Conservation (phyloP, 1,140 invertebrate species). For the Drosophila obscura region DNA sequence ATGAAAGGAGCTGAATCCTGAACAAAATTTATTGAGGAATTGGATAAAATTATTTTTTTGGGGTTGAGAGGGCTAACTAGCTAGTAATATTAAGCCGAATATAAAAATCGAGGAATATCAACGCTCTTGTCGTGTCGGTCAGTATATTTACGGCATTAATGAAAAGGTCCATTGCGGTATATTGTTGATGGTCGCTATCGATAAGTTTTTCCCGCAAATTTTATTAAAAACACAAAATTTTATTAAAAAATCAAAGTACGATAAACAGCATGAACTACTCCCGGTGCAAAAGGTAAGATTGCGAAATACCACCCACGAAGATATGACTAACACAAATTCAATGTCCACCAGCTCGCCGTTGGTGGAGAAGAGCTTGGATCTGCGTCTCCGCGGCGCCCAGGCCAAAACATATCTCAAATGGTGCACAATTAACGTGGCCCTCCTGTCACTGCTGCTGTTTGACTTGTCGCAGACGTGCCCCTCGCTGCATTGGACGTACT, state of each 20-base stretch:
- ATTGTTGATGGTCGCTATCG: too few species aligned
- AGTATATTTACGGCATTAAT: too few species aligned
- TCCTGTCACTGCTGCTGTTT: conserved; percentile 59
- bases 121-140: too few species aligned
- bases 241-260: too few species aligned
- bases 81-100: too few species aligned
- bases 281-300: conserved; percentile 26
- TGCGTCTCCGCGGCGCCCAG: conserved; percentile 50
- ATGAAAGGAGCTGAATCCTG: too few species aligned
- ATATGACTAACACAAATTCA: background rate
- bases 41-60: too few species aligned
- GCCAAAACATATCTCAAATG: conserved; percentile 70
- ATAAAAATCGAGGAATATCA: too few species aligned
- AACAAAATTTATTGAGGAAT: too few species aligned
- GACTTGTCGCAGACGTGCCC: conserved; percentile 64
- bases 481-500: conserved; percentile 24
- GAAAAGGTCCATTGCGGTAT: too few species aligned
- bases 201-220: conserved; percentile 15
- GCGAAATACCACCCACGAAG: accelerated
- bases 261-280: conserved; percentile 31
- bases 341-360: conserved; percentile 34
- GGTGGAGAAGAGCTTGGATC: conserved; percentile 59
- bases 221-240: background rate
- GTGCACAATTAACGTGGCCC: conserved; percentile 59
- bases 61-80: too few species aligned